Evolutionary conservation across 2,797 vertebrate genomes (phyloP).

Genomic region (Rhinella marina): DNA sequence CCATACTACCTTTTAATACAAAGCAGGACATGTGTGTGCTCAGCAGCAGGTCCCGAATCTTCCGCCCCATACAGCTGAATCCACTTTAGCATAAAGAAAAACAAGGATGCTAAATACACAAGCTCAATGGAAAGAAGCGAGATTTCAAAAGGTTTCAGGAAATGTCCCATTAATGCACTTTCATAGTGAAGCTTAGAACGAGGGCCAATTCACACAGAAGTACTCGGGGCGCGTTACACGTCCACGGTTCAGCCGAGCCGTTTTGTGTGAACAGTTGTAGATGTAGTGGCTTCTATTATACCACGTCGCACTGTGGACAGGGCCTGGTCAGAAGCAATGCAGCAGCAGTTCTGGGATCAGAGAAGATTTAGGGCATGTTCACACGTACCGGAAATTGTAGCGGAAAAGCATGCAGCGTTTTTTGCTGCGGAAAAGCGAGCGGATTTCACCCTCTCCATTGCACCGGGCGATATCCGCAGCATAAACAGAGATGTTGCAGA

Average conservation of each 20-base stretch:
- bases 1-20: conserved; percentile 98
- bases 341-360: not conserved
- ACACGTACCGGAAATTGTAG: too few relatives aligned
- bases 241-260: too few relatives aligned
- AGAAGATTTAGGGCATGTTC: not conserved
- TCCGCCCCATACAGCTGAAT: conserved; percentile 96
- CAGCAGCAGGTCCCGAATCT: conserved; percentile 97
- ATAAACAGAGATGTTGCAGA: too few relatives aligned
- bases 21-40: conserved; percentile 95
- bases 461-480: too few relatives aligned
- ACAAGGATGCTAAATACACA: conserved; percentile 98
- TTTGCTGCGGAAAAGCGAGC: too few relatives aligned
- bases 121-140: conserved; percentile 84
- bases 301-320: not conserved
- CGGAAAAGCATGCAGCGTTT: too few relatives aligned
- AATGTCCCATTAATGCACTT: not conserved
- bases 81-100: conserved; percentile 99
- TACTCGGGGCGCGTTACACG: too few relatives aligned
- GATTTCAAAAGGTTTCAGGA: conserved; percentile 91
- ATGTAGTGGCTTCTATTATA: too few relatives aligned
- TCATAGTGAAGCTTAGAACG: not conserved
- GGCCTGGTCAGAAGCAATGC: not conserved
- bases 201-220: not conserved
- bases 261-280: too few relatives aligned
- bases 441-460: too few relatives aligned